Evolutionary conservation across 2,888 invertebrate species (phyloP).

Genomic region (Lepetodrilus schrolli): DNA sequence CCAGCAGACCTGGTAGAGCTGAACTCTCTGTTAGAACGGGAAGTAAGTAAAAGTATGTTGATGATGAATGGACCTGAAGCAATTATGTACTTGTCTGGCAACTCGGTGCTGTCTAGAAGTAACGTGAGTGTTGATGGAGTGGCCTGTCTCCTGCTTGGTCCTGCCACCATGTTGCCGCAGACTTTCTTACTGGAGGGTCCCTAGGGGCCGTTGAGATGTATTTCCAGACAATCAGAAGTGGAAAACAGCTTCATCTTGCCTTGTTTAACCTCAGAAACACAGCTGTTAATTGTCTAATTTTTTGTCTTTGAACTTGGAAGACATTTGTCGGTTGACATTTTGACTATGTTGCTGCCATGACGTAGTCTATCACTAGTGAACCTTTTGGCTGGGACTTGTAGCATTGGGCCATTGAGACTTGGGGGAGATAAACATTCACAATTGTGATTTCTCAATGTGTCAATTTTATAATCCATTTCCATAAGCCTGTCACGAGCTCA

Average conservation of each 20-base stretch:
- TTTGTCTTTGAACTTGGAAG: not conserved
- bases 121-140: not conserved
- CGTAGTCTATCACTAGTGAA: not conserved
- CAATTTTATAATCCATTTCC: not conserved
- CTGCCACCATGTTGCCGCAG: not conserved
- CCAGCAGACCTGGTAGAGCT: too few relatives aligned
- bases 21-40: too few relatives aligned
- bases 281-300: slow-evolving; percentile 8
- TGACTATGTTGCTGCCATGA: not conserved
- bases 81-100: slow-evolving; percentile 13
- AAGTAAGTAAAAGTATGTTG: not conserved
- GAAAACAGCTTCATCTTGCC: not conserved
- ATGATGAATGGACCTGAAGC: slow-evolving; percentile 12
- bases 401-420: not conserved
- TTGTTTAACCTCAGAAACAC: not conserved
- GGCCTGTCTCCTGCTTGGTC: not conserved
- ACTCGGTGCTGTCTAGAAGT: not conserved
- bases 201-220: slow-evolving; percentile 4
- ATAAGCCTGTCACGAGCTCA: not conserved
- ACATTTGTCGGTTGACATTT: not conserved
- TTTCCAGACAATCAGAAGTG: slow-evolving; percentile 2
- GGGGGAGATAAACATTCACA: not conserved
- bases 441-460: not conserved
- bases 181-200: not conserved
- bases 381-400: not conserved